These are phyloP conservation scores for Rattus norvegicus DNA, from an alignment of 2,113 vertebrate genomes.

Conservation along the genomic window GRCr8 NC_086023.1:84553501-84554000, in stretches of 20 bases:
- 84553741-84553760: not conserved
- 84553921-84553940: fast-evolving
- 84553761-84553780: not conserved
- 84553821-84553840: not conserved
- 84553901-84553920: not conserved
- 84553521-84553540: not conserved
- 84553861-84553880: not conserved
- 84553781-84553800: not conserved
- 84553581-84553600: fast-evolving
- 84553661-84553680: not conserved
- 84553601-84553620: not conserved
- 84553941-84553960: not conserved
- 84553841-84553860: not conserved
- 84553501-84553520: not conserved
- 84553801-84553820: not conserved
- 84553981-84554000: not conserved
- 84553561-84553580: not conserved
- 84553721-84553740: too few species aligned
- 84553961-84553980: not conserved
- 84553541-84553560: not conserved
- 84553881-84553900: not conserved
- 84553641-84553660: fast-evolving
- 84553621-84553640: not conserved
- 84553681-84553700: not conserved
- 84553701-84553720: not conserved